Evolutionary conservation across 1,140 invertebrate genomes (phyloP).

Genomic region (Chlorops oryzae): DNA sequence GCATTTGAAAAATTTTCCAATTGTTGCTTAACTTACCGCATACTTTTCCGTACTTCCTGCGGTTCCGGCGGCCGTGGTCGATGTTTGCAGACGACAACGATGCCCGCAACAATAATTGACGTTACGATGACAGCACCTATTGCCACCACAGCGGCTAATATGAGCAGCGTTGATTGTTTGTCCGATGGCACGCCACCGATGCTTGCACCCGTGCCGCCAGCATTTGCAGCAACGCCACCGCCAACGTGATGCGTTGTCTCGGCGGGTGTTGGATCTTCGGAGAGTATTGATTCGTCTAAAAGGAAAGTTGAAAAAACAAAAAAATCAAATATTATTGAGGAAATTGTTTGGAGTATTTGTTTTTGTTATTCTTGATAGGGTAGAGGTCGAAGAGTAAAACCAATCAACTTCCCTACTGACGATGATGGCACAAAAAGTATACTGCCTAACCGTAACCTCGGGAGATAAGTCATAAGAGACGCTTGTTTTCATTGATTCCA

Average conservation of each 20-base stretch:
- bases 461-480: no score
- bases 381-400: no score
- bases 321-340: slow-evolving; percentile 15
- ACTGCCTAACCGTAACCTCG: no score
- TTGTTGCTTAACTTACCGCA: slow-evolving; percentile 44
- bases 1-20: no score
- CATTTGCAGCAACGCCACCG: slow-evolving; percentile 17
- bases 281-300: slow-evolving; percentile 45
- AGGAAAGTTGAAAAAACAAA: slow-evolving; percentile 13
- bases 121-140: slow-evolving; percentile 46
- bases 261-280: slow-evolving; percentile 47
- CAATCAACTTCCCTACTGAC: no score
- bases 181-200: slow-evolving; percentile 40
- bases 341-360: slow-evolving; percentile 22
- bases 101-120: slow-evolving; percentile 48
- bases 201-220: slow-evolving; percentile 27
- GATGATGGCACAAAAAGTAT: no score
- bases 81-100: slow-evolving; percentile 46
- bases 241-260: slow-evolving; percentile 45
- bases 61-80: slow-evolving; percentile 47
- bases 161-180: slow-evolving; percentile 45
- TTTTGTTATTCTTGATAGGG: no score
- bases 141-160: slow-evolving; percentile 43
- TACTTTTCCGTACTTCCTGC: slow-evolving; percentile 46
- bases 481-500: no score